phyloP scores from a whole-genome alignment of 1,140 invertebrate genomes.

The Drosophila watanabei region DNA sequence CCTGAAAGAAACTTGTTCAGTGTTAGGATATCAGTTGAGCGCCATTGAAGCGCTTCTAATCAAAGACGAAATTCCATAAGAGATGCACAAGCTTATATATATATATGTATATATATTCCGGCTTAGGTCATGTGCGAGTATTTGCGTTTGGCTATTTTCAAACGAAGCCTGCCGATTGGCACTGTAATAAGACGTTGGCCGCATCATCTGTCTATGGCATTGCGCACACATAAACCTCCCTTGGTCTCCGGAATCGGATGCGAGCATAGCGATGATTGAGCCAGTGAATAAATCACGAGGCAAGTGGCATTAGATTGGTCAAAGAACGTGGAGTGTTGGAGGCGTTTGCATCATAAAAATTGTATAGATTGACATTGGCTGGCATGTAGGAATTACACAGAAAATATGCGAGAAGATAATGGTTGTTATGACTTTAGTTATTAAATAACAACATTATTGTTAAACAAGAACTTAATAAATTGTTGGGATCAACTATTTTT shows the following conservation, averaged over 20 bases:
- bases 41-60: slow-evolving; percentile 65
- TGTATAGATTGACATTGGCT: neutral
- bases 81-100: slow-evolving; percentile 28
- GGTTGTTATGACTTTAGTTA: neutral
- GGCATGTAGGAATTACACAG: neutral
- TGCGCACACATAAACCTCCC: slow-evolving; percentile 34
- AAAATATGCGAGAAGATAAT: neutral
- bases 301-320: slow-evolving; percentile 21
- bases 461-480: too few species aligned
- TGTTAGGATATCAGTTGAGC: slow-evolving; percentile 16
- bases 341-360: slow-evolving; percentile 21
- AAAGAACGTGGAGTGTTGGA: slow-evolving; percentile 10
- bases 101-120: slow-evolving; percentile 12
- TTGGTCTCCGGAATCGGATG: slow-evolving; percentile 21
- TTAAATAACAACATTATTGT: neutral
- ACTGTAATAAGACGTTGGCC: slow-evolving; percentile 33
- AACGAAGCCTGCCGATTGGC: slow-evolving; percentile 21
- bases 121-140: slow-evolving; percentile 34
- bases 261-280: slow-evolving; percentile 30
- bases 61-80: slow-evolving; percentile 63
- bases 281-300: slow-evolving; percentile 39
- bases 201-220: slow-evolving; percentile 41
- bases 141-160: slow-evolving; percentile 41
- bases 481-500: too few species aligned
- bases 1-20: slow-evolving; percentile 2